Evolutionary conservation across 2,888 invertebrate species (phyloP).

Genomic region (Endotricha flammealis): DNA sequence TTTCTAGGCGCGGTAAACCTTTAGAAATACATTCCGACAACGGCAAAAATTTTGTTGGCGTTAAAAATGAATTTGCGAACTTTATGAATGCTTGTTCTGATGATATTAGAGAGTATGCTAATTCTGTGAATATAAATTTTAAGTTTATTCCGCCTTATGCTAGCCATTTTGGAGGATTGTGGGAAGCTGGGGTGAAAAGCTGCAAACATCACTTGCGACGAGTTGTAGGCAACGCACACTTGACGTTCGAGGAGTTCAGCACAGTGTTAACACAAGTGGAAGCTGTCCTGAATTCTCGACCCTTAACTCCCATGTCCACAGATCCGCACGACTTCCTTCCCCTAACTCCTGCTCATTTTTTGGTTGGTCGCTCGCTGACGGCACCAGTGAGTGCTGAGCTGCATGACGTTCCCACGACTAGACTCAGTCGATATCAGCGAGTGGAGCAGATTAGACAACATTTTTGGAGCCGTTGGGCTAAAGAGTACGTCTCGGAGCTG

Average conservation of each 20-base stretch:
- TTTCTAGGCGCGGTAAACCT: slow-evolving; percentile 15
- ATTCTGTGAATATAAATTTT: slow-evolving; percentile 4
- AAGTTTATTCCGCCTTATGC: slow-evolving; percentile 11
- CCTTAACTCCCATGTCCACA: slow-evolving; percentile 14
- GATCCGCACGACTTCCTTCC: slow-evolving; percentile 15
- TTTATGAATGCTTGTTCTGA: not conserved
- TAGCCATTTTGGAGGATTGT: slow-evolving; percentile 17
- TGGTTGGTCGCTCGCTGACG: slow-evolving; percentile 13
- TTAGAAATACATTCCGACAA: slow-evolving; percentile 12
- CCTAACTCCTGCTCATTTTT: slow-evolving; percentile 15
- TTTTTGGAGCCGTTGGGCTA: slow-evolving; percentile 24
- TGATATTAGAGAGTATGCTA: slow-evolving; percentile 5
- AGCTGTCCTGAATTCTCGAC: slow-evolving; percentile 18
- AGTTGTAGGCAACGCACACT: slow-evolving; percentile 11
- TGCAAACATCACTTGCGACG: slow-evolving; percentile 9
- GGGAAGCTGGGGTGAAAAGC: slow-evolving; percentile 13
- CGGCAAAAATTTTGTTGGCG: slow-evolving; percentile 15
- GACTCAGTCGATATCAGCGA: slow-evolving; percentile 16
- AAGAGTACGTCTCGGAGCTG: slow-evolving; percentile 21
- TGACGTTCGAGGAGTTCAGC: too few relatives aligned
- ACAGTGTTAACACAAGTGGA: too few relatives aligned
- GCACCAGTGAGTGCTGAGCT: slow-evolving; percentile 12
- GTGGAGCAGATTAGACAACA: slow-evolving; percentile 23
- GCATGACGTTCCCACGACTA: not conserved
- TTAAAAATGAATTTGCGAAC: slow-evolving; percentile 5